phyloP scores from a whole-genome alignment of 2,888 invertebrate genomes.

The Allacma fusca region DNA sequence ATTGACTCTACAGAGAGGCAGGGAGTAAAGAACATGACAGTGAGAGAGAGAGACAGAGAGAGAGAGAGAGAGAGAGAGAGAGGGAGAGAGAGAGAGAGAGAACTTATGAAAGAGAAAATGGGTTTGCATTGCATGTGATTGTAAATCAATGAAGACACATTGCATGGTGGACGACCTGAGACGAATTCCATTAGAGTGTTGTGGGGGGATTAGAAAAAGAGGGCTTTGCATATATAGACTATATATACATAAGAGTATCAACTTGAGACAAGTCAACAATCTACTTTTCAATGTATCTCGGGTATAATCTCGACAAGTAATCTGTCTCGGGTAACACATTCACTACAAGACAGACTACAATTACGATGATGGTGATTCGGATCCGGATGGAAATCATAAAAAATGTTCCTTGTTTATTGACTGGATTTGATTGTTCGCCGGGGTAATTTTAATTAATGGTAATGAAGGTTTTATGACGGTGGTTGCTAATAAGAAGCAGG shows the following conservation, averaged over 20 bases:
- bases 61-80: not conserved
- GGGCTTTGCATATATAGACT: not conserved
- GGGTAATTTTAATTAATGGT: conserved; percentile 28
- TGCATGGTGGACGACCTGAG: conserved; percentile 2
- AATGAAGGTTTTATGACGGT: conserved; percentile 20
- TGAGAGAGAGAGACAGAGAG: not conserved
- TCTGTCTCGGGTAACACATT: conserved; percentile 28
- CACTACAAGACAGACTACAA: conserved; percentile 16
- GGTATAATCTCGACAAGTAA: conserved; percentile 18
- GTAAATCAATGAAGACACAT: conserved; percentile 28
- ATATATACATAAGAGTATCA: not conserved
- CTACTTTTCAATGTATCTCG: conserved; percentile 5
- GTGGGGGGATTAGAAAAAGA: conserved; percentile 1
- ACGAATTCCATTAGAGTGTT: conserved; percentile 27
- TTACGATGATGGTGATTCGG: conserved; percentile 16
- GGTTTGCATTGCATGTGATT: conserved; percentile 9
- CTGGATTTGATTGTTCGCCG: conserved; percentile 21
- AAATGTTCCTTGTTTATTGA: conserved; percentile 6
- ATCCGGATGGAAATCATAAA: conserved; percentile 16
- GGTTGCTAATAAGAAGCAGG: conserved; percentile 27
- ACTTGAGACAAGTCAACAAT: not conserved
- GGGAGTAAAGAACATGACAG: not conserved
- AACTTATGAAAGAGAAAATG: conserved; percentile 23
- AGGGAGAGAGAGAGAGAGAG: not conserved
- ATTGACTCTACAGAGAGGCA: not conserved